phyloP scores from a whole-genome alignment of 2,113 vertebrate genomes.

The Ageneiosus marmoratus region DNA sequence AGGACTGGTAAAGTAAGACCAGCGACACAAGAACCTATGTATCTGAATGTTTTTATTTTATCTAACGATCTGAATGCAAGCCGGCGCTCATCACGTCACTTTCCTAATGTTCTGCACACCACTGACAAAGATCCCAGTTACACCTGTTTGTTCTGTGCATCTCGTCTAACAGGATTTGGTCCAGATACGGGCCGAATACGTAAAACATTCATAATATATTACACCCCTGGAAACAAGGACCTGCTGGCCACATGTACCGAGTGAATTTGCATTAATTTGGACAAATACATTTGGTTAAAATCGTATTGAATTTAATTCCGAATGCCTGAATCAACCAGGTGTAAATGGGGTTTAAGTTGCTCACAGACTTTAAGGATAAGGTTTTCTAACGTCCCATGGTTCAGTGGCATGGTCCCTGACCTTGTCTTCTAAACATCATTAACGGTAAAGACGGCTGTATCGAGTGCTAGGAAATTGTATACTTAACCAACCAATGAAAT shows the following conservation, averaged over 20 bases:
- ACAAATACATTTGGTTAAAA: background rate
- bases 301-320: background rate
- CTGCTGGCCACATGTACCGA: background rate
- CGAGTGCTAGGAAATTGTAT: conserved; percentile 22
- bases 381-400: background rate
- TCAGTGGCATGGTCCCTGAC: conserved; percentile 7
- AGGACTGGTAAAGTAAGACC: conserved; percentile 61
- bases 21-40: conserved; percentile 31
- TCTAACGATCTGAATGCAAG: conserved; percentile 44
- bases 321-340: conserved; percentile 19
- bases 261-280: background rate
- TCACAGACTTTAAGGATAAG: conserved; percentile 31
- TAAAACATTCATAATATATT: background rate
- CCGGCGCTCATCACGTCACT: conserved; percentile 43
- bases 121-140: conserved; percentile 49
- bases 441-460: background rate
- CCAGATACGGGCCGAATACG: background rate
- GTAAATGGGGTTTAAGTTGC: conserved; percentile 48
- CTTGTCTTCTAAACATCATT: background rate
- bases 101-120: conserved; percentile 49
- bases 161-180: too few species aligned
- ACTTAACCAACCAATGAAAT: conserved; percentile 46
- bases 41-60: conserved; percentile 50
- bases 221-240: background rate
- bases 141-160: background rate